These are phyloP conservation scores for Dasysyrphus tricinctus DNA, from an alignment of 2,888 invertebrate genomes.

Conservation along the genomic window DNA sequence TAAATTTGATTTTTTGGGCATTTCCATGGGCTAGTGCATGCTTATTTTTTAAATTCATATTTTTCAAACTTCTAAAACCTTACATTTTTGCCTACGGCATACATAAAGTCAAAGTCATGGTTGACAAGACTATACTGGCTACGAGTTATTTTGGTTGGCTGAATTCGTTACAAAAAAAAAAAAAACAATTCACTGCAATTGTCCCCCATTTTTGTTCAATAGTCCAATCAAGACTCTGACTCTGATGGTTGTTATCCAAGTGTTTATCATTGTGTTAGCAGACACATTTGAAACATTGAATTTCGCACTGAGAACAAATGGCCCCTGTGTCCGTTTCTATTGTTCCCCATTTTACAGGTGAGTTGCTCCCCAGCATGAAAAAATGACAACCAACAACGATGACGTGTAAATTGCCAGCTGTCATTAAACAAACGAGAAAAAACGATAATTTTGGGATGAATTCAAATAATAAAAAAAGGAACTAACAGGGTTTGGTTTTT, in stretches of 20 bases:
- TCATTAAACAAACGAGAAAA: conserved; percentile 40
- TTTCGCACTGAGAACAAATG: conserved; percentile 55
- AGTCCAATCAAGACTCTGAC: conserved; percentile 57
- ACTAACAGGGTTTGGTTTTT: background rate
- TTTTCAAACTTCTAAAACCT: background rate
- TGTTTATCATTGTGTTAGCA: conserved; percentile 54
- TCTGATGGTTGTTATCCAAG: conserved; percentile 40
- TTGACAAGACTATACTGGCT: conserved; percentile 19
- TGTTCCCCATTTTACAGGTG: conserved; percentile 58
- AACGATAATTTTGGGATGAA: conserved; percentile 47
- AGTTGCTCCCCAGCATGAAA: conserved; percentile 33
- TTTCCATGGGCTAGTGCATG: too few relatives aligned
- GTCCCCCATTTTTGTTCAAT: conserved; percentile 42
- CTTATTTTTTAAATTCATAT: too few relatives aligned
- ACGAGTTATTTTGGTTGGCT: conserved; percentile 59
- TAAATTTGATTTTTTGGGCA: too few relatives aligned
- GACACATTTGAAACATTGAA: conserved; percentile 33
- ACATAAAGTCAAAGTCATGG: conserved; percentile 36
- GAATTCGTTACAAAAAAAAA: conserved; percentile 23
- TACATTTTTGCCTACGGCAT: background rate
- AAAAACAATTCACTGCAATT: background rate
- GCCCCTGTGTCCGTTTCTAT: conserved; percentile 40
- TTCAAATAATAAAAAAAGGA: conserved; percentile 21
- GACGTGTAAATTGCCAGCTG: conserved; percentile 69
- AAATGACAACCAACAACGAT: background rate